A percentile compares a stretch with the other conserved stretches of the same genome.
These are phyloP conservation scores for Ariopsis seemanni DNA, from an alignment of 2,113 vertebrate genomes.

Conservation along the genomic window DNA sequence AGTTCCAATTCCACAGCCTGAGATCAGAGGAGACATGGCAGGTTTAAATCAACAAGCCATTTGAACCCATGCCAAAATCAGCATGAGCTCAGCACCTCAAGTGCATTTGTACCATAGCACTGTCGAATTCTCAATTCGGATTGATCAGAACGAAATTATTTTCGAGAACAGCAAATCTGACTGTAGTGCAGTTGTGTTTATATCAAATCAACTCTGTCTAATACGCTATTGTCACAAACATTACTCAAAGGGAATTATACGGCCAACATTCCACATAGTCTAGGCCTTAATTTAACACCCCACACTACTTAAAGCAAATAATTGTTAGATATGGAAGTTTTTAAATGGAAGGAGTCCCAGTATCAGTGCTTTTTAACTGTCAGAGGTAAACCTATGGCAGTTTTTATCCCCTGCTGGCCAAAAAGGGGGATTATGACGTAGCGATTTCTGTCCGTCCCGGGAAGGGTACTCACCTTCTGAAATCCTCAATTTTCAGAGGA, in stretches of 20 bases:
- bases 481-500: too few species aligned
- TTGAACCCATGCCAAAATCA: too few species aligned
- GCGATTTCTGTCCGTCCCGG: too few species aligned
- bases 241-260: not conserved
- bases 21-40: not conserved
- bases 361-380: too few species aligned
- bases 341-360: not conserved
- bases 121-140: not conserved
- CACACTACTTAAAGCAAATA: too few species aligned
- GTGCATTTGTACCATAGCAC: not conserved
- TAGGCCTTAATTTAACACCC: too few species aligned
- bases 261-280: not conserved
- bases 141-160: not conserved
- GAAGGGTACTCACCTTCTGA: too few species aligned
- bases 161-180: not conserved
- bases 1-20: slow-evolving; percentile 96
- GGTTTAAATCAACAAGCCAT: not conserved
- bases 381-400: too few species aligned
- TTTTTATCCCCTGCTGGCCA: too few species aligned
- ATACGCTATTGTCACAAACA: not conserved
- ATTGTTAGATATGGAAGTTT: too few species aligned
- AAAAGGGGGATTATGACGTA: too few species aligned
- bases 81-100: not conserved
- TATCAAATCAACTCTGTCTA: not conserved
- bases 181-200: not conserved